A percentile compares a stretch with the other conserved stretches of the same genome.
Evolutionary conservation across 2,888 invertebrate species (phyloP).

Genomic region (Agrotis ipsilon): DNA sequence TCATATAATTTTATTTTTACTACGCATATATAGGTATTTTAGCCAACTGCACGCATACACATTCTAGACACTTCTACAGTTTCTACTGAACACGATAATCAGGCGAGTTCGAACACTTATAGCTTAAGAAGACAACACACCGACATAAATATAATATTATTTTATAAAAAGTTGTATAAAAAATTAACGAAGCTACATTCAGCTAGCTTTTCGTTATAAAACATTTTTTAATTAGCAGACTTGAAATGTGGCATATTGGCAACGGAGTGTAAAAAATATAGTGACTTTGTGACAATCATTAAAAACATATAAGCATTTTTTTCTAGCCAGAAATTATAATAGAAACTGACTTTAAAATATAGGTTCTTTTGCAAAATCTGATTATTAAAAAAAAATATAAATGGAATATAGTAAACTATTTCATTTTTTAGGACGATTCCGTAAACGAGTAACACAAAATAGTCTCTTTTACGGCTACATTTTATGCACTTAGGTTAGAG

Average conservation of each 20-base stretch:
- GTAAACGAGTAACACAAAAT: neutral
- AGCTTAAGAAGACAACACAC: constrained; percentile 54
- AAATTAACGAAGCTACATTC: constrained; percentile 40
- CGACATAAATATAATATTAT: constrained; percentile 21
- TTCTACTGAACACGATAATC: constrained; percentile 66
- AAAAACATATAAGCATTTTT: neutral
- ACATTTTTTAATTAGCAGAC: constrained; percentile 45
- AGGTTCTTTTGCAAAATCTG: neutral
- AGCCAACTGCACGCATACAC: constrained; percentile 44
- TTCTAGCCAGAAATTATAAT: neutral
- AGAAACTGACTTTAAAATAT: neutral
- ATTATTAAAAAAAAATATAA: neutral
- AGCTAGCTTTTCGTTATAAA: constrained; percentile 22
- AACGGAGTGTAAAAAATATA: too few species aligned
- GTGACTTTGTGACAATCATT: neutral
- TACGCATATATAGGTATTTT: constrained; percentile 12
- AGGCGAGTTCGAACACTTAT: constrained; percentile 60
- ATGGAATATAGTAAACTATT: neutral
- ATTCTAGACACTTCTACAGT: constrained; percentile 44
- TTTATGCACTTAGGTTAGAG: constrained; percentile 40
- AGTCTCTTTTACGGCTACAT: constrained; percentile 23
- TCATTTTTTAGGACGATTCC: neutral
- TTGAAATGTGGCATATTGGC: constrained; percentile 21
- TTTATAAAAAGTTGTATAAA: constrained; percentile 38
- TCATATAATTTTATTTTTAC: neutral